Conservation (phyloP, 2,888 invertebrate genomes). For the Cephus pygmeus region DNA sequence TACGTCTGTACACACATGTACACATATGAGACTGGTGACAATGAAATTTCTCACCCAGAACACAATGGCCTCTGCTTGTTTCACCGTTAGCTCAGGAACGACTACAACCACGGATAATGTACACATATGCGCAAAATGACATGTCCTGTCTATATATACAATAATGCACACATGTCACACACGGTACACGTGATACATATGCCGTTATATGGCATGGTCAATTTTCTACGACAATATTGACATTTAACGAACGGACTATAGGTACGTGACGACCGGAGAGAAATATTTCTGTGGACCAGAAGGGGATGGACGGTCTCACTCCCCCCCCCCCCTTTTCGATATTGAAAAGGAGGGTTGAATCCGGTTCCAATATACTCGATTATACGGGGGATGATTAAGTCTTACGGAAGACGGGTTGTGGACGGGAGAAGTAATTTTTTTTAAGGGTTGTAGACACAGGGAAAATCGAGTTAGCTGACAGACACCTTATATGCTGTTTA, state of each 20-base stretch:
- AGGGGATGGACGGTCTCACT: not conserved
- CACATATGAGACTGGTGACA: not conserved
- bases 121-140: not conserved
- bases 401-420: not conserved
- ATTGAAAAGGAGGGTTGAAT: not conserved
- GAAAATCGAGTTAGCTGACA: not conserved
- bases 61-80: not conserved
- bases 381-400: slow-evolving; percentile 30
- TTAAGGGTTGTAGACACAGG: not conserved
- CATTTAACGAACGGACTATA: slow-evolving; percentile 21
- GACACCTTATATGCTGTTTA: not conserved
- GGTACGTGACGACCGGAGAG: slow-evolving; percentile 16
- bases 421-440: not conserved
- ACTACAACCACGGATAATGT: not conserved
- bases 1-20: not conserved
- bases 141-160: slow-evolving; percentile 8
- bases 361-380: slow-evolving; percentile 27
- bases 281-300: slow-evolving; percentile 35
- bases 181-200: not conserved
- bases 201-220: slow-evolving; percentile 34
- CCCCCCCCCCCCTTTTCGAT: not conserved
- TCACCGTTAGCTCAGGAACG: slow-evolving; percentile 21
- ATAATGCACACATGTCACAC: not conserved
- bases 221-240: slow-evolving; percentile 53
- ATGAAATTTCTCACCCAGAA: not conserved